phyloP scores from a whole-genome alignment of 1,140 invertebrate genomes.

The Calephelis nemesis region DNA sequence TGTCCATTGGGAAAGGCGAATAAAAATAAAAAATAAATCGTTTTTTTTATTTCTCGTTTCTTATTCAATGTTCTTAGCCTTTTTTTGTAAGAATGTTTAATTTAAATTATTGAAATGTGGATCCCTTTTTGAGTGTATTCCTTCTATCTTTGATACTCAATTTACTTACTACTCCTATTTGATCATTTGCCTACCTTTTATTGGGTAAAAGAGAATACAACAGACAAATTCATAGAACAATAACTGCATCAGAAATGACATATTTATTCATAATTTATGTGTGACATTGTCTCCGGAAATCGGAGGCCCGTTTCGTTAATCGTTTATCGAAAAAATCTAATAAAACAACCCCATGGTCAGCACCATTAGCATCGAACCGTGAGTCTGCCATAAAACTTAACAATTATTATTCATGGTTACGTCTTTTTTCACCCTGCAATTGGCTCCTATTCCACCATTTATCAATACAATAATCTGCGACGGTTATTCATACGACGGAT shows the following conservation, averaged over 20 bases:
- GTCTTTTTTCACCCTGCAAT: constrained; percentile 56
- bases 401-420: constrained; percentile 66
- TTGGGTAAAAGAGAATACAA: background rate
- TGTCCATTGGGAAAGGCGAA: too few relatives aligned
- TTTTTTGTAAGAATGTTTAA: too few relatives aligned
- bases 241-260: constrained; percentile 10
- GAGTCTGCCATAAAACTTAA: constrained; percentile 60
- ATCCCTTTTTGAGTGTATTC: too few relatives aligned
- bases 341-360: constrained; percentile 69
- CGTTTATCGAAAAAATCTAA: constrained; percentile 68
- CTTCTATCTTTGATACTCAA: too few relatives aligned
- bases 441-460: constrained; percentile 54
- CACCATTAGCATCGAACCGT: constrained; percentile 63
- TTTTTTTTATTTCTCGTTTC: too few relatives aligned
- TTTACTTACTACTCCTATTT: too few relatives aligned
- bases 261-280: constrained; percentile 58
- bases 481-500: constrained; percentile 64
- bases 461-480: constrained; percentile 71
- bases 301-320: constrained; percentile 66
- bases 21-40: too few relatives aligned
- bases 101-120: too few relatives aligned
- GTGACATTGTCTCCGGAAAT: constrained; percentile 64
- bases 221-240: background rate
- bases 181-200: background rate
- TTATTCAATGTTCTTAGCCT: too few relatives aligned